Conservation (phyloP, 2,113 vertebrate species). For the Heptranchias perlo region DNA sequence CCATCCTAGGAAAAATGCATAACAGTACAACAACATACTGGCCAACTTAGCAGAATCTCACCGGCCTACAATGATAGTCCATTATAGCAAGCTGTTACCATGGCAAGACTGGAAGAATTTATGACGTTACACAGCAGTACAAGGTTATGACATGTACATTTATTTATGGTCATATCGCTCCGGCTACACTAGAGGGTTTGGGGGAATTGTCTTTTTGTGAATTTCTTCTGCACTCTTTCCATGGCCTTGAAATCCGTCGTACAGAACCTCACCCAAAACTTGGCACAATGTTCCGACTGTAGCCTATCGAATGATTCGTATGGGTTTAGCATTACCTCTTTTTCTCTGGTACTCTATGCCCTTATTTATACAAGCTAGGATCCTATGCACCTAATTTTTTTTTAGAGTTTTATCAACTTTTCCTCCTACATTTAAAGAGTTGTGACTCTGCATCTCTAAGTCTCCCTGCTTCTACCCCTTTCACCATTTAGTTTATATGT, state of each 20-base stretch:
- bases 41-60: not conserved
- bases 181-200: not conserved
- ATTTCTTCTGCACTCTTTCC: not conserved
- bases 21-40: not conserved
- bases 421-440: not conserved
- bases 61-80: not conserved
- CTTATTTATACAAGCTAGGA: not conserved
- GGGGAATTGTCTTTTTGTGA: not conserved
- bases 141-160: not conserved
- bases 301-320: not conserved
- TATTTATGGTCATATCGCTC: not conserved
- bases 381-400: not conserved
- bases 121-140: not conserved
- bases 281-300: not conserved
- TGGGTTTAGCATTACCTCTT: not conserved
- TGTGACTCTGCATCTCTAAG: not conserved
- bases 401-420: not conserved
- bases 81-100: not conserved
- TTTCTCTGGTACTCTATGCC: not conserved
- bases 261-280: not conserved
- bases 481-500: too few species aligned
- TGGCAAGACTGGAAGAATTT: not conserved
- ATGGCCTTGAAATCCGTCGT: not conserved
- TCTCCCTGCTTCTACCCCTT: not conserved
- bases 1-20: not conserved